Evolutionary conservation across 2,113 vertebrate species (phyloP).

Genomic region (Triplophysa tibetana): DNA sequence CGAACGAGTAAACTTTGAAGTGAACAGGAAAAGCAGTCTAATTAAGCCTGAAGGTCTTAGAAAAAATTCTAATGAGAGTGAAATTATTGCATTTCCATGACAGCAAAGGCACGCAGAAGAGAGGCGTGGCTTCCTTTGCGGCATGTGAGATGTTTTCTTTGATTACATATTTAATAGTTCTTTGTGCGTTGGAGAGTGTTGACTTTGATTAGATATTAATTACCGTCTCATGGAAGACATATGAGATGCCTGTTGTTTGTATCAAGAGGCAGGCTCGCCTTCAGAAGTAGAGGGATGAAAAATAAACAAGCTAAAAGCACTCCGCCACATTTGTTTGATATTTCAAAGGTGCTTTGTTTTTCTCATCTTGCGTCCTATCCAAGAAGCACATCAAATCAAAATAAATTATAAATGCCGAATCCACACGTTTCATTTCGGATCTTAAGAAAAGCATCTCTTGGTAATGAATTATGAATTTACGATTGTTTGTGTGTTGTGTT

Average conservation of each 20-base stretch:
- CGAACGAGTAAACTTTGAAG: constrained; percentile 55
- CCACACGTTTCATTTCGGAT: constrained; percentile 67
- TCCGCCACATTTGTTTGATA: constrained; percentile 71
- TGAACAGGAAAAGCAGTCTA: constrained; percentile 63
- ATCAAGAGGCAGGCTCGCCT: constrained; percentile 69
- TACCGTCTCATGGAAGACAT: constrained; percentile 75
- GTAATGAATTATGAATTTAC: constrained; percentile 71
- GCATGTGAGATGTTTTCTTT: constrained; percentile 72
- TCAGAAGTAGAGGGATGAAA: constrained; percentile 69
- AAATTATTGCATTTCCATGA: constrained; percentile 70
- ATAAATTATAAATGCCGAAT: constrained; percentile 75
- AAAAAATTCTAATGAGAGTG: constrained; percentile 46
- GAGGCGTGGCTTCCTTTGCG: constrained; percentile 74
- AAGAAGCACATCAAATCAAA: constrained; percentile 74
- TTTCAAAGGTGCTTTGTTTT: constrained; percentile 60
- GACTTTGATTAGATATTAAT: constrained; percentile 85
- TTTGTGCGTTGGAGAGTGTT: constrained; percentile 76
- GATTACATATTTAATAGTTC: constrained; percentile 82
- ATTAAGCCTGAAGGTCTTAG: constrained; percentile 66
- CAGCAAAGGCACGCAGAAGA: constrained; percentile 68
- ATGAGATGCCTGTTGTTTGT: constrained; percentile 58
- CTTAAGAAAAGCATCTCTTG: constrained; percentile 69
- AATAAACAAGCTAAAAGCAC: constrained; percentile 63
- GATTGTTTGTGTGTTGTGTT: constrained; percentile 66
- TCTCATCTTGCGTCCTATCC: constrained; percentile 71